phyloP scores from a whole-genome alignment of 1,140 invertebrate genomes.

The Aphelinus atriplicis region DNA sequence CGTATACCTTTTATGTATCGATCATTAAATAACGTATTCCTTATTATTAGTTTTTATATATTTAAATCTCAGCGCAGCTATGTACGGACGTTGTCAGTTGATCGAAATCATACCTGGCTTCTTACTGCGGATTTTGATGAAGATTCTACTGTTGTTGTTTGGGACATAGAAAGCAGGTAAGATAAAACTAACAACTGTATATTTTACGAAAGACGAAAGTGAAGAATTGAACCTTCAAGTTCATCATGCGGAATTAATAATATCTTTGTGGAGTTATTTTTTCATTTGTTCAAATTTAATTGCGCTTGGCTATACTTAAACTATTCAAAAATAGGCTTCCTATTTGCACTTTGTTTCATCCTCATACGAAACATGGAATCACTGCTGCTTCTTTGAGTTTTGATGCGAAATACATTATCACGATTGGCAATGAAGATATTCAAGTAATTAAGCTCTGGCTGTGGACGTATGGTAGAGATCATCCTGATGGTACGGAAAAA shows the following conservation, averaged over 20 bases:
- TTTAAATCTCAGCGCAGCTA: constrained; percentile 60
- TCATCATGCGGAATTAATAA: constrained; percentile 5
- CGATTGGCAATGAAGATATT: constrained; percentile 61
- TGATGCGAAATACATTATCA: constrained; percentile 68
- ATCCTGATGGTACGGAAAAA: constrained; percentile 62
- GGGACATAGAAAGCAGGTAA: constrained; percentile 63
- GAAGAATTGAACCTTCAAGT: no score
- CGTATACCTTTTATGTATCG: constrained; percentile 40
- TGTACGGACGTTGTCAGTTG: constrained; percentile 60
- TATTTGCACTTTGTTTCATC: constrained; percentile 65
- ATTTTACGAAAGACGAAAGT: neutral
- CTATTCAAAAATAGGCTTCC: constrained; percentile 54
- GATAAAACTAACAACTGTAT: neutral
- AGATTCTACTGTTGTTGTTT: constrained; percentile 68
- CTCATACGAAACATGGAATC: constrained; percentile 58
- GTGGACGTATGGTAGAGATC: constrained; percentile 66
- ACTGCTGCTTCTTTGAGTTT: constrained; percentile 64
- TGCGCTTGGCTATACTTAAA: neutral
- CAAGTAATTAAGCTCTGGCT: constrained; percentile 67
- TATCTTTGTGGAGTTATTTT: constrained; percentile 13
- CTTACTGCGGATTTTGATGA: constrained; percentile 67
- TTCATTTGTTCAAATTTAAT: neutral
- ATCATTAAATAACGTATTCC: constrained; percentile 16
- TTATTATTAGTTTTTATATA: constrained; percentile 27
- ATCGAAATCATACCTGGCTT: constrained; percentile 65